phyloP scores from a whole-genome alignment of 2,888 invertebrate genomes.

The Cremastinae sp. region DNA sequence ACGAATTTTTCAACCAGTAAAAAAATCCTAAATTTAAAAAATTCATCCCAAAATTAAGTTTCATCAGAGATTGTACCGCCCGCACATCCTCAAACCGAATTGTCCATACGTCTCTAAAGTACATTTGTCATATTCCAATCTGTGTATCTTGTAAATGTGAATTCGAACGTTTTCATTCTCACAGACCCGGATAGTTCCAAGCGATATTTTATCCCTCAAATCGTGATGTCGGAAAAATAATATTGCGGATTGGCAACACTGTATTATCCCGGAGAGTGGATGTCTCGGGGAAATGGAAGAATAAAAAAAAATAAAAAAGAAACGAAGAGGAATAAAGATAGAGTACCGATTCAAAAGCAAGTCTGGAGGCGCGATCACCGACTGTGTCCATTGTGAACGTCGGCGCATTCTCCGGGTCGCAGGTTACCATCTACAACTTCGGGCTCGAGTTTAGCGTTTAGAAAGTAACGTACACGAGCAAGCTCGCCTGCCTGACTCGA shows the following conservation, averaged over 20 bases:
- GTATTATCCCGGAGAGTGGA: constrained; percentile 34
- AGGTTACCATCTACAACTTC: constrained; percentile 70
- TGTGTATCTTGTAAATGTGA: no score
- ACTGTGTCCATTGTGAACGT: constrained; percentile 73
- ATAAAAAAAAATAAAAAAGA: constrained; percentile 15
- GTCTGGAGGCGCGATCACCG: constrained; percentile 64
- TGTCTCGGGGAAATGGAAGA: constrained; percentile 31
- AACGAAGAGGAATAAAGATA: constrained; percentile 13
- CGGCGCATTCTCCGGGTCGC: constrained; percentile 73
- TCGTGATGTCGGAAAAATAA: constrained; percentile 13
- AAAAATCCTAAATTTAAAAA: constrained; percentile 25
- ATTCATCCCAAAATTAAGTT: no score
- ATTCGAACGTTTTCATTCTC: no score
- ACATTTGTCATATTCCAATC: no score
- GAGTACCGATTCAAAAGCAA: constrained; percentile 55
- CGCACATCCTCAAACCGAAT: no score
- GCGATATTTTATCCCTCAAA: background rate
- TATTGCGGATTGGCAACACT: constrained; percentile 50
- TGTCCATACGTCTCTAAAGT: no score
- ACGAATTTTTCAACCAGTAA: no score
- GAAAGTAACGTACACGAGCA: constrained; percentile 63
- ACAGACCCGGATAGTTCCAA: no score
- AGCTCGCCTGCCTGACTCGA: constrained; percentile 44
- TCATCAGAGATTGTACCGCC: no score
- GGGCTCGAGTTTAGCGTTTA: constrained; percentile 58